Evolutionary conservation across 2,888 invertebrate species (phyloP).

Genomic region (Escarpia spicata): DNA sequence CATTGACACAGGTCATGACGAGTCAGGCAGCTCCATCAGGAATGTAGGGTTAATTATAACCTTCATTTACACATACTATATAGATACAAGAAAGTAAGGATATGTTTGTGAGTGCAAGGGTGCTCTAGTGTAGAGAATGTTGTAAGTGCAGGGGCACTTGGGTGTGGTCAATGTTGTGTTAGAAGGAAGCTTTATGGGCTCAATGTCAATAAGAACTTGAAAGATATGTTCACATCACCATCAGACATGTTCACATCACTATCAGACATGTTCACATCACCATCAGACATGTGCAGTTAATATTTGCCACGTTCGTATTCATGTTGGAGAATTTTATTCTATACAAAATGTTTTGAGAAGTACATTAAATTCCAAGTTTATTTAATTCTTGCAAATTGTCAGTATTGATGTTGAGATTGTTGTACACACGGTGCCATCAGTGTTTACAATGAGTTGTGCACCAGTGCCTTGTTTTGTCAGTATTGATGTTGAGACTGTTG

Average conservation of each 20-base stretch:
- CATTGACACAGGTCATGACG: not conserved
- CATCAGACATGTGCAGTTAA: not conserved
- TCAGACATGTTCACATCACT: not conserved
- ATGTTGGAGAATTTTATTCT: not conserved
- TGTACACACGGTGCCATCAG: too few species aligned
- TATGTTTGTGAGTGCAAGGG: not conserved
- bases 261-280: not conserved
- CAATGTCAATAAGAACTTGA: not conserved
- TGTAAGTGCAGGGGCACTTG: not conserved
- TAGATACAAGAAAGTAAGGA: not conserved
- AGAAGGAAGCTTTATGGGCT: not conserved
- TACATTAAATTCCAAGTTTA: not conserved
- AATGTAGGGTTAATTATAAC: not conserved
- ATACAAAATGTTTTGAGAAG: not conserved
- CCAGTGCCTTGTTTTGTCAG: too few species aligned
- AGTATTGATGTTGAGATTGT: too few species aligned
- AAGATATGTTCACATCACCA: not conserved
- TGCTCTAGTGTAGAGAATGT: not conserved
- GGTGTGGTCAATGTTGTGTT: not conserved
- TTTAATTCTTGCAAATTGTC: not conserved
- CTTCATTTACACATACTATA: not conserved
- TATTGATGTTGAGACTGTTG: too few species aligned
- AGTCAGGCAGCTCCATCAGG: not conserved
- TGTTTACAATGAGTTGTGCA: too few species aligned
- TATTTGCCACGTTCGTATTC: not conserved